A percentile compares a stretch with the other conserved stretches of the same genome.
Conservation (phyloP, 2,888 invertebrate species). For the Operophtera brumata region DNA sequence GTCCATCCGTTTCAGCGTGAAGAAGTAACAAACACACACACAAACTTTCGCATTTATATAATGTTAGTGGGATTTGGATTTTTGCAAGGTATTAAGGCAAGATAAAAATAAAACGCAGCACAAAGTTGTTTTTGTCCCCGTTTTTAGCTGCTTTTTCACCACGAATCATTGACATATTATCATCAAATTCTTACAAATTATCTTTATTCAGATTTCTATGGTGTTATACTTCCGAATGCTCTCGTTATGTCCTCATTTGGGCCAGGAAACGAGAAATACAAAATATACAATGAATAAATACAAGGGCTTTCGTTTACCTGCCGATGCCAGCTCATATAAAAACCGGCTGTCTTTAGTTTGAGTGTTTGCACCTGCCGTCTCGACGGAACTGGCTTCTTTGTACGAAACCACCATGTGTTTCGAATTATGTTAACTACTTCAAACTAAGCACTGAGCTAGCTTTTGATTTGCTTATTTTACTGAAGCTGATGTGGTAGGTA, state of each 20-base stretch:
- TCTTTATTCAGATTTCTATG: too few species aligned
- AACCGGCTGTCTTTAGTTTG: constrained; percentile 46
- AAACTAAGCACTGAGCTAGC: not conserved
- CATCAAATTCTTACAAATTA: too few species aligned
- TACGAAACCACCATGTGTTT: constrained; percentile 41
- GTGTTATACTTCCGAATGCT: too few species aligned
- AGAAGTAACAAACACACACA: too few species aligned
- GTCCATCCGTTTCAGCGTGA: too few species aligned
- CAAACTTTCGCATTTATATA: too few species aligned
- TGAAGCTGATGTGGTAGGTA: not conserved
- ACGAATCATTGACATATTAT: too few species aligned
- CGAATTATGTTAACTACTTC: constrained; percentile 13
- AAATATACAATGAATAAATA: constrained; percentile 14
- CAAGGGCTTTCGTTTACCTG: constrained; percentile 46
- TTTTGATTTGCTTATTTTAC: constrained; percentile 2
- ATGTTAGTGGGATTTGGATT: too few species aligned
- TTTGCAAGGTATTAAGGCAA: too few species aligned
- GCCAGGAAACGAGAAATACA: constrained; percentile 7
- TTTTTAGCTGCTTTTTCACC: too few species aligned
- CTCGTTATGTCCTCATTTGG: not conserved
- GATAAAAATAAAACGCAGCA: too few species aligned
- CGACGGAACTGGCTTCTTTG: constrained; percentile 26
- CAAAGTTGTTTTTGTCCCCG: too few species aligned
- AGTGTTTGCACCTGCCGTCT: constrained; percentile 60
- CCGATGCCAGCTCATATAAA: constrained; percentile 32